Conservation (phyloP, 2,888 invertebrate species). For the Merodon equestris region DNA sequence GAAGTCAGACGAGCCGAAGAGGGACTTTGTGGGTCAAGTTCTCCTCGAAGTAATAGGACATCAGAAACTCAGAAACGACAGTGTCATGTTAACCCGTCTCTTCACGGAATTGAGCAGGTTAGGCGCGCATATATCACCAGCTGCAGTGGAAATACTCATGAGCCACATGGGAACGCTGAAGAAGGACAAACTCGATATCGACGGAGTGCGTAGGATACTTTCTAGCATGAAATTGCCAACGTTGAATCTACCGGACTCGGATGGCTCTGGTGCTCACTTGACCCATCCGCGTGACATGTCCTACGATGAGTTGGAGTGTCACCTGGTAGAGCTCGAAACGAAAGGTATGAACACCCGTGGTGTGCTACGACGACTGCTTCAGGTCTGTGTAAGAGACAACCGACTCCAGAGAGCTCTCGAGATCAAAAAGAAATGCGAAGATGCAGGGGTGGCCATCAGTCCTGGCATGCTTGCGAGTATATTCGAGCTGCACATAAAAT, state of each 20-base stretch:
- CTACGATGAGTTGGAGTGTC: constrained; percentile 82
- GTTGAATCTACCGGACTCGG: constrained; percentile 72
- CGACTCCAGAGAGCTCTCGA: constrained; percentile 81
- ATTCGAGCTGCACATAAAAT: constrained; percentile 82
- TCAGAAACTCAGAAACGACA: constrained; percentile 78
- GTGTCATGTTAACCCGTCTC: constrained; percentile 78
- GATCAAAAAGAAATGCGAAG: constrained; percentile 80
- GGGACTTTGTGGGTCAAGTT: constrained; percentile 82
- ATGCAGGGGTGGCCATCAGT: constrained; percentile 81
- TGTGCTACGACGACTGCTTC: constrained; percentile 82
- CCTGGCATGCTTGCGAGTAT: constrained; percentile 84
- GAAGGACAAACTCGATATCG: constrained; percentile 26
- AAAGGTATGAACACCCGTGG: constrained; percentile 85
- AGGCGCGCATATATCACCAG: constrained; percentile 78
- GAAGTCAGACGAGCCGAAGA: constrained; percentile 78
- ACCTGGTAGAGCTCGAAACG: constrained; percentile 83
- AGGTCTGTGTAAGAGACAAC: constrained; percentile 81
- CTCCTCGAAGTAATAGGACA: constrained; percentile 80
- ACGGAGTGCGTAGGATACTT: constrained; percentile 72
- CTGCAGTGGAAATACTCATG: constrained; percentile 79
- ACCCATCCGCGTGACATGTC: constrained; percentile 83
- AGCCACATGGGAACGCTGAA: constrained; percentile 72
- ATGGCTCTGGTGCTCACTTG: constrained; percentile 75
- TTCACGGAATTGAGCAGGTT: constrained; percentile 78
- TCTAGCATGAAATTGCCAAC: constrained; percentile 78